Evolutionary conservation across 2,888 invertebrate species (phyloP).

Genomic region (Conomelus anceps): DNA sequence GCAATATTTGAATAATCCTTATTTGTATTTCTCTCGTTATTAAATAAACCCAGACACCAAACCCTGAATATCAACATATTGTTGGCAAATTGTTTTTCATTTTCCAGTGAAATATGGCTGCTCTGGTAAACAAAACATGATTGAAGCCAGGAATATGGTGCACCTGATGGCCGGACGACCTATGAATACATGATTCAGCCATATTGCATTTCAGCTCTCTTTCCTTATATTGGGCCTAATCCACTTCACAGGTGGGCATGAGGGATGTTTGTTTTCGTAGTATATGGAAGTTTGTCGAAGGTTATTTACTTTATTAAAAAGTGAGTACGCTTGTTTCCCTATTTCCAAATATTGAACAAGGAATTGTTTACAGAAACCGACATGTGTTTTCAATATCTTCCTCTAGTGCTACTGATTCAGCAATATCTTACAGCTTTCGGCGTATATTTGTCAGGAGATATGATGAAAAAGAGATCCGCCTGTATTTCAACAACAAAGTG

Average conservation of each 20-base stretch:
- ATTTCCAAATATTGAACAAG: neutral
- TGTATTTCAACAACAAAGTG: too few relatives aligned
- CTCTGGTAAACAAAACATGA: neutral
- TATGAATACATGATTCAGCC: neutral
- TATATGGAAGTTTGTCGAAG: neutral
- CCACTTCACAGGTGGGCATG: neutral
- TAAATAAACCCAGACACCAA: too few relatives aligned
- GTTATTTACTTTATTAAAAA: neutral
- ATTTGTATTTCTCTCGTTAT: neutral
- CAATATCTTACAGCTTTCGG: neutral
- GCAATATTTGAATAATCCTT: too few relatives aligned
- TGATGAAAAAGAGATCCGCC: too few relatives aligned
- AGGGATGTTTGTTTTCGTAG: neutral
- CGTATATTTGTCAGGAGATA: too few relatives aligned
- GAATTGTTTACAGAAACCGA: neutral
- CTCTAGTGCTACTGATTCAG: neutral
- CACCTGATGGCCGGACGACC: neutral
- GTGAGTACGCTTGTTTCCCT: neutral
- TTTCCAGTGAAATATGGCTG: neutral
- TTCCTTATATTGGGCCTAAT: neutral
- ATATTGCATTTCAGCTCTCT: neutral
- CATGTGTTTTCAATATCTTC: neutral
- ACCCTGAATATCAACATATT: neutral
- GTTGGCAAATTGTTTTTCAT: neutral
- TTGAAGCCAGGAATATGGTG: neutral